A percentile compares a stretch with the other conserved stretches of the same genome.
Evolutionary conservation across 2,113 vertebrate species (phyloP).

Genomic region (Onychostoma macrolepis): DNA sequence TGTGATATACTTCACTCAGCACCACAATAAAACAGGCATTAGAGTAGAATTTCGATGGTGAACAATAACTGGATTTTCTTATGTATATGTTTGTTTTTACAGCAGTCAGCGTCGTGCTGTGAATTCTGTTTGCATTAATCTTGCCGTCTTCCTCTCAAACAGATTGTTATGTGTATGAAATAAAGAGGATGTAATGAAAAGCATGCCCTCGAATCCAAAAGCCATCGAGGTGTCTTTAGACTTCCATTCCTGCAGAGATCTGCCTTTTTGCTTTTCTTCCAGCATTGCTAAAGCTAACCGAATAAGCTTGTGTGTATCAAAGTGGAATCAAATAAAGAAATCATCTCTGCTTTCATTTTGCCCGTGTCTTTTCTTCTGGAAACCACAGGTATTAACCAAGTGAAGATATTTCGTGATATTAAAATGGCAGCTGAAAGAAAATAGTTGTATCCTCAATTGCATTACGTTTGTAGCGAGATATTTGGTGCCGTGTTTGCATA

Average conservation of each 20-base stretch:
- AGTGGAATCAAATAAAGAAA: conserved; percentile 46
- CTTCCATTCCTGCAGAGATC: conserved; percentile 34
- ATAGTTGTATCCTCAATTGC: conserved; percentile 16
- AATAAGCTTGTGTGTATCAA: conserved; percentile 36
- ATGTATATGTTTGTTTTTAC: conserved; percentile 4
- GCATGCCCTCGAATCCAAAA: conserved; percentile 36
- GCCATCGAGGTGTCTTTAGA: not conserved
- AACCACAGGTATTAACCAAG: conserved; percentile 11
- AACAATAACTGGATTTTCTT: conserved; percentile 1
- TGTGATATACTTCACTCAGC: conserved; percentile 31
- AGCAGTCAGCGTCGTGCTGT: not conserved
- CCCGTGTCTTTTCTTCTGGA: conserved; percentile 31
- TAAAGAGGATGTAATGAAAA: conserved; percentile 49
- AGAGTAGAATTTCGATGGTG: not conserved
- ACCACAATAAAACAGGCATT: conserved; percentile 22
- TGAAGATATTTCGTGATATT: conserved; percentile 32
- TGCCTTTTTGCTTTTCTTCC: not conserved
- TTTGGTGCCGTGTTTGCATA: conserved; percentile 27
- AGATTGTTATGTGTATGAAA: conserved; percentile 18
- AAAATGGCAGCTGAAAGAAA: conserved; percentile 16
- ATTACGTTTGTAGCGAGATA: conserved; percentile 28
- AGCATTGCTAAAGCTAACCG: conserved; percentile 36
- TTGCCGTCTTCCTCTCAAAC: conserved; percentile 18
- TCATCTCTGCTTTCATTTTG: conserved; percentile 40
- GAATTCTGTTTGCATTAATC: conserved; percentile 27